Base-by-base conservation (phyloP, 2,888 invertebrate species). In the Lagria hirta region DNA sequence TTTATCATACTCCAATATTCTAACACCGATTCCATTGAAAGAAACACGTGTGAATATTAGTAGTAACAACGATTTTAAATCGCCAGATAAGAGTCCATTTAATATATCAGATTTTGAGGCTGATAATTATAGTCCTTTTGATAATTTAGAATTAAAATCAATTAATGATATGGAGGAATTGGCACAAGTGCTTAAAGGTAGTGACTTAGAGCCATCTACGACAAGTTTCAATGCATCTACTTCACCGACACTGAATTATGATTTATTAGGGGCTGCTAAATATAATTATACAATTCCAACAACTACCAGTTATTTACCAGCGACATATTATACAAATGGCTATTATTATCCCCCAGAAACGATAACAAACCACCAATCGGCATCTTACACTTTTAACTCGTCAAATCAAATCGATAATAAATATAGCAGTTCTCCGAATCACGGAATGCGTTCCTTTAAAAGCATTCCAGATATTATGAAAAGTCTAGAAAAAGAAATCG, bases 121-220 rank as follows among this genome's bases (percentile, higher is more conserved):
- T 65, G 92, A 92, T 65, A 90, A 88, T 32, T 89, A 90, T 36
- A 92, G 90, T 68, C 94, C 94, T 0, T 95, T 95, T 73, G 94
- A 95, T 74, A 91, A 88, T 73, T 84, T 92, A 72, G 93, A 91
- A 73, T 70, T 95, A 35, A 91, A 93, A 72, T 89, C 91, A 23
- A 86, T 95, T 44, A 93, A 95, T 73, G 93, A 94, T 65, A 83
- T 93, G 79, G 92, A 91, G 70, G 83, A 90, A 66, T 73, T 95
- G 51, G 92, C 92, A 7, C 86, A 89, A 71, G 89, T 92, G 27
- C 66, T 83, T 70, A 81, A 69, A 49, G 27, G 26, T 28, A 43
- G 43, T 23, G 29, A 42, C 4, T 17, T 37, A 16, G 41, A 36
- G 32, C 32, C 44, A 48, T 43, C 46, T 48, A 28, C 21, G 20